These are phyloP conservation scores for Zaprionus ghesquierei DNA, from an alignment of 1,140 invertebrate species.

Conservation along the genomic window DNA sequence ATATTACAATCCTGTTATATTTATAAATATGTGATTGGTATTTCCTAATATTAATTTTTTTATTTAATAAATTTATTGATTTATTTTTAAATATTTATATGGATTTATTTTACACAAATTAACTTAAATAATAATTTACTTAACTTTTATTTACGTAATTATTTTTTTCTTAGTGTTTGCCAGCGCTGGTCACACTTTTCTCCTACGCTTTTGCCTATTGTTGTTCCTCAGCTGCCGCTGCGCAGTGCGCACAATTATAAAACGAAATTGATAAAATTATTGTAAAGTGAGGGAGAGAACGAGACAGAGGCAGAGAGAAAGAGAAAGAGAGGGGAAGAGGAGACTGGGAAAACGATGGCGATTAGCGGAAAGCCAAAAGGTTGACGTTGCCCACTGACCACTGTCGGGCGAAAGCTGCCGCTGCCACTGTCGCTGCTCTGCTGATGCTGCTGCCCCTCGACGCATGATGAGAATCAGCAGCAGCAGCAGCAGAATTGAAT, in stretches of 20 bases:
- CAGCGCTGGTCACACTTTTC: slow-evolving; percentile 33
- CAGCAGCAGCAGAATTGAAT: slow-evolving; percentile 25
- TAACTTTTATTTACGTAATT: too few species aligned
- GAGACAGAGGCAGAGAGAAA: background rate
- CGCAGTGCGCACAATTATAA: slow-evolving; percentile 73
- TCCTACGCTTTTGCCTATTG: slow-evolving; percentile 15
- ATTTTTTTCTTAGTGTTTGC: too few species aligned
- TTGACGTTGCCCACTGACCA: slow-evolving; percentile 58
- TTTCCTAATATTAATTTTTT: too few species aligned
- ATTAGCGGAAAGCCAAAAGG: slow-evolving; percentile 72
- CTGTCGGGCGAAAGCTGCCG: slow-evolving; percentile 42
- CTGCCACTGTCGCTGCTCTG: background rate
- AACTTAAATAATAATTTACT: too few species aligned
- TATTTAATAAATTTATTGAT: too few species aligned
- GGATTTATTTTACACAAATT: too few species aligned
- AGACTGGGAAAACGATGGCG: slow-evolving; percentile 60
- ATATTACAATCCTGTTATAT: too few species aligned
- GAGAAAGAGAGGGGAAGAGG: slow-evolving; percentile 21
- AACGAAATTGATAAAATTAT: slow-evolving; percentile 81
- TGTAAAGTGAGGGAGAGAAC: slow-evolving; percentile 35
- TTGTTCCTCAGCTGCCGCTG: slow-evolving; percentile 52
- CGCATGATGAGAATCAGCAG: slow-evolving; percentile 78
- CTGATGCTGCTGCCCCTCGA: slow-evolving; percentile 14
- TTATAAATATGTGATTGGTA: too few species aligned
- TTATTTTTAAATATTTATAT: too few species aligned